These are phyloP conservation scores for Synanthedon formicaeformis DNA, from an alignment of 2,888 invertebrate genomes.

Conservation along the genomic window DNA sequence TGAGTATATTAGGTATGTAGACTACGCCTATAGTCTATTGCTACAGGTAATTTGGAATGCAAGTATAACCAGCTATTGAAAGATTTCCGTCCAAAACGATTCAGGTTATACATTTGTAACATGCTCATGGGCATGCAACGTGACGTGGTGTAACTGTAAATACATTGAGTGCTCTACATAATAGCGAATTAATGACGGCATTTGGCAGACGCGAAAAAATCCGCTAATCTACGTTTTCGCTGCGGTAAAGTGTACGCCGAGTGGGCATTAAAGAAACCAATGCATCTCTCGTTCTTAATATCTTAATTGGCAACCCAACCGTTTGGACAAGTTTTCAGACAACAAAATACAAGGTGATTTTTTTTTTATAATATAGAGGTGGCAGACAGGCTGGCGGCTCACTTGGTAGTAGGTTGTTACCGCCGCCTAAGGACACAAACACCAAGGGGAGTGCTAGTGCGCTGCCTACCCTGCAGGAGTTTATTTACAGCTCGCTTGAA, in stretches of 20 bases:
- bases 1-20: neutral
- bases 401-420: too few relatives aligned
- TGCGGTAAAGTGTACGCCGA: neutral
- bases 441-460: too few relatives aligned
- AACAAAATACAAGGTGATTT: too few relatives aligned
- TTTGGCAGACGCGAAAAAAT: constrained; percentile 13
- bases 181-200: constrained; percentile 50
- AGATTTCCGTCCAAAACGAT: neutral
- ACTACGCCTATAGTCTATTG: neutral
- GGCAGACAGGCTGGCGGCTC: too few relatives aligned
- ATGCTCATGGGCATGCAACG: neutral
- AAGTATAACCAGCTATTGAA: neutral
- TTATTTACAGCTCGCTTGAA: too few relatives aligned
- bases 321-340: constrained; percentile 4
- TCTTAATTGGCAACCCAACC: neutral
- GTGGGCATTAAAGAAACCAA: neutral
- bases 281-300: neutral
- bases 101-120: neutral
- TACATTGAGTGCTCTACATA: constrained; percentile 19
- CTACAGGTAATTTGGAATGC: neutral
- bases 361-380: too few relatives aligned
- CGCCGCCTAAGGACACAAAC: too few relatives aligned
- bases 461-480: too few relatives aligned
- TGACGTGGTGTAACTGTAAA: neutral
- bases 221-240: constrained; percentile 2